Evolutionary conservation across 2,797 vertebrate species (phyloP).

Genomic region (Eupleurogrammus muticus): DNA sequence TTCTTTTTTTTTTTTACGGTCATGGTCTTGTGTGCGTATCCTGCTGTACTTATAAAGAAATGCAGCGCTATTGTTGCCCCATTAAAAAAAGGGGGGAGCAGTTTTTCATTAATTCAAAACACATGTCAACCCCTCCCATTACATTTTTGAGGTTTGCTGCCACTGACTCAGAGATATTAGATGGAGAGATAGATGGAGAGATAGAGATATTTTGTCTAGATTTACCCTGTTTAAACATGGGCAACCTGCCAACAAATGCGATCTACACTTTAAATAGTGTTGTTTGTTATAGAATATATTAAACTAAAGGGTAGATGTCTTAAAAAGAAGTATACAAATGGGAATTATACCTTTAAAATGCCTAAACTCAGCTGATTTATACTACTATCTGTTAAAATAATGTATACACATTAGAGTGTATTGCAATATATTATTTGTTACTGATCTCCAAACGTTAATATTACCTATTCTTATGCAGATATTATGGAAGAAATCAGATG

Average conservation of each 20-base stretch:
- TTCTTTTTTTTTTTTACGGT: constrained; percentile 32
- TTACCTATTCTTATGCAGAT: constrained; percentile 13
- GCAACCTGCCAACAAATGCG: constrained; percentile 22
- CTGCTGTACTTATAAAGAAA: constrained; percentile 28
- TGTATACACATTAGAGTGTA: not conserved
- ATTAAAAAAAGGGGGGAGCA: constrained; percentile 42
- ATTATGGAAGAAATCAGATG: constrained; percentile 21
- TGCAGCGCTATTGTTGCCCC: constrained; percentile 28
- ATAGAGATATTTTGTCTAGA: constrained; percentile 30
- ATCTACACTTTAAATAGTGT: constrained; percentile 3
- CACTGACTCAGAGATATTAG: constrained; percentile 21
- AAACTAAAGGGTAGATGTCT: not conserved
- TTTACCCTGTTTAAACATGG: constrained; percentile 34
- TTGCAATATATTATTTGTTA: not conserved
- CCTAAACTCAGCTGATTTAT: not conserved
- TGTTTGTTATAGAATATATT: not conserved
- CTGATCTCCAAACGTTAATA: not conserved
- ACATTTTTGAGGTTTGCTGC: constrained; percentile 46
- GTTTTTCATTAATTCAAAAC: constrained; percentile 63
- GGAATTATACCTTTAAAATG: not conserved
- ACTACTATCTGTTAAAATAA: no score
- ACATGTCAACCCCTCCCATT: constrained; percentile 59
- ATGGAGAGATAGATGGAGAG: not conserved
- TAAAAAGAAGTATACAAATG: not conserved
- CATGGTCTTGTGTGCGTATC: constrained; percentile 29